Percentiles rank a stretch among this genome's conserved stretches.
These are phyloP conservation scores for Papilio protenor DNA, from an alignment of 2,888 invertebrate genomes.

Conservation along the genomic window DNA sequence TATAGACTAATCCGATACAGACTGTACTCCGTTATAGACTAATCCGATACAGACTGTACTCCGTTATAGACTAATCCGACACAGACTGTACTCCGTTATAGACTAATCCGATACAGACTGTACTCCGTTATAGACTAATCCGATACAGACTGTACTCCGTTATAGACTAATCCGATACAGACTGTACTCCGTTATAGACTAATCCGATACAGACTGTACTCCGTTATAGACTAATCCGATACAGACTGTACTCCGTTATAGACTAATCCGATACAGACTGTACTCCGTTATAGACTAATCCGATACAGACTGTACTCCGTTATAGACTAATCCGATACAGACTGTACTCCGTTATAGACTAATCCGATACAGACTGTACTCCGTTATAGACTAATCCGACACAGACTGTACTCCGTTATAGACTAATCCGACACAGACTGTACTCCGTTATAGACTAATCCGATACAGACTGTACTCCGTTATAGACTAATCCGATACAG, in stretches of 20 bases:
- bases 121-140: too few species aligned
- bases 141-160: not conserved
- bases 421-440: not conserved
- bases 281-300: not conserved
- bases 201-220: not conserved
- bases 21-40: too few species aligned
- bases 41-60: too few species aligned
- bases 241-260: not conserved
- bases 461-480: not conserved
- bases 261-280: not conserved
- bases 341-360: not conserved
- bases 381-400: not conserved
- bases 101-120: not conserved
- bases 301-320: not conserved
- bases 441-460: not conserved
- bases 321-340: not conserved
- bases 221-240: not conserved
- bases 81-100: too few species aligned
- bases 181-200: not conserved
- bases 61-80: too few species aligned
- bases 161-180: not conserved
- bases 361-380: not conserved
- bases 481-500: too few species aligned
- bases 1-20: too few species aligned
- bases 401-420: not conserved